Conservation (phyloP, 2,888 invertebrate species). For the Mechanitis mazaeus region DNA sequence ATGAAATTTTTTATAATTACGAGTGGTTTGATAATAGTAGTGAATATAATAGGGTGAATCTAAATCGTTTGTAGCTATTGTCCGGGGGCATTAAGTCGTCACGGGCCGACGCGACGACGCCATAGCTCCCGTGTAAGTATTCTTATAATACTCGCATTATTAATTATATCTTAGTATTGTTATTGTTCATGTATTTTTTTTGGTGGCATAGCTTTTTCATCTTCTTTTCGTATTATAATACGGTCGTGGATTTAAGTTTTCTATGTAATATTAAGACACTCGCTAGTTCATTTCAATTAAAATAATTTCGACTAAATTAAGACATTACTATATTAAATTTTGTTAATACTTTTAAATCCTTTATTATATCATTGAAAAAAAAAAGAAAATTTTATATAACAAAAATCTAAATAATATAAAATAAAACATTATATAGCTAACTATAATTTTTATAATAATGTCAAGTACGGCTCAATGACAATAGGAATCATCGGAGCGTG, state of each 20-base stretch:
- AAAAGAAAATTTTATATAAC: not conserved
- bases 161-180: slow-evolving; percentile 14
- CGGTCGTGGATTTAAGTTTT: no score
- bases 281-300: no score
- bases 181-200: no score
- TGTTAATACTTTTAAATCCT: no score
- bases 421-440: not conserved
- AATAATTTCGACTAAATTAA: no score
- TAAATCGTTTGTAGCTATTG: slow-evolving; percentile 59
- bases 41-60: slow-evolving; percentile 50
- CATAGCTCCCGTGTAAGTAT: slow-evolving; percentile 22
- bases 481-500: slow-evolving; percentile 48
- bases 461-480: slow-evolving; percentile 35
- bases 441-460: slow-evolving; percentile 1
- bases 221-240: no score
- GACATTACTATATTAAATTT: no score
- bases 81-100: slow-evolving; percentile 50
- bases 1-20: slow-evolving; percentile 28
- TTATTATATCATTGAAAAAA: no score
- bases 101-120: slow-evolving; percentile 43
- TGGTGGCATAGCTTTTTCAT: no score
- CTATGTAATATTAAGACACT: no score
- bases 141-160: slow-evolving; percentile 20
- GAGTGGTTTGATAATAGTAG: slow-evolving; percentile 39
- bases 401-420: not conserved